Evolutionary conservation across 2,113 vertebrate species (phyloP).

Genomic region (Callionymus lyra): DNA sequence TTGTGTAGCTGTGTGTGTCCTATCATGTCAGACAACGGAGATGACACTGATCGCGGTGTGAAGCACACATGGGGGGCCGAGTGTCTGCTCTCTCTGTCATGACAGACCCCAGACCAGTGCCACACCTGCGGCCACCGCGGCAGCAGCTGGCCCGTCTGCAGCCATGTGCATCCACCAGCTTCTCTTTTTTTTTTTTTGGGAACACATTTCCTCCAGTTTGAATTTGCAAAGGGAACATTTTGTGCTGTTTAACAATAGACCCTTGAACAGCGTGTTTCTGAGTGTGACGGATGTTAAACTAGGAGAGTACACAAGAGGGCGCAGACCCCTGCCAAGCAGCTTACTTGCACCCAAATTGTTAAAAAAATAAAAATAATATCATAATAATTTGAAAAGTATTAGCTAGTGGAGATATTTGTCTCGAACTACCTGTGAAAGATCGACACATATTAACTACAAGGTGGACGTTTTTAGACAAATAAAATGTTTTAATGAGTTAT

Average conservation of each 20-base stretch:
- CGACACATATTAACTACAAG: too few species aligned
- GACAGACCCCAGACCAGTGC: slow-evolving; percentile 31
- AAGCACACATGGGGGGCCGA: slow-evolving; percentile 16
- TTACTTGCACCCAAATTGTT: too few species aligned
- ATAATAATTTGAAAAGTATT: too few species aligned
- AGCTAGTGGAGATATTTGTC: too few species aligned
- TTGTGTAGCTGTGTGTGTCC: slow-evolving; percentile 7
- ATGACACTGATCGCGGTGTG: slow-evolving; percentile 33
- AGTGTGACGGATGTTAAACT: too few species aligned
- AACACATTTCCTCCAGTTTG: slow-evolving; percentile 11
- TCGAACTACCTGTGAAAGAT: too few species aligned
- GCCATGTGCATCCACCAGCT: slow-evolving; percentile 33
- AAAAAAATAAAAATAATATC: too few species aligned
- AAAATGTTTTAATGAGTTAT: too few species aligned
- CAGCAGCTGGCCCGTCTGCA: slow-evolving; percentile 28
- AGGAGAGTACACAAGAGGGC: too few species aligned
- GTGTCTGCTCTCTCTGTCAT: slow-evolving; percentile 34
- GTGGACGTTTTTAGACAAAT: too few species aligned
- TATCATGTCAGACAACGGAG: slow-evolving; percentile 43
- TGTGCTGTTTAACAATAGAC: slow-evolving; percentile 3
- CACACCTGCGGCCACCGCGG: slow-evolving; percentile 37
- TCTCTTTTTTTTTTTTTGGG: slow-evolving; percentile 14
- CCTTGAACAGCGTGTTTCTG: not conserved
- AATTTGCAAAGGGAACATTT: slow-evolving; percentile 22
- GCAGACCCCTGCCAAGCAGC: too few species aligned